Conservation (phyloP, 2,888 invertebrate genomes). For the Torymus tubicola region DNA sequence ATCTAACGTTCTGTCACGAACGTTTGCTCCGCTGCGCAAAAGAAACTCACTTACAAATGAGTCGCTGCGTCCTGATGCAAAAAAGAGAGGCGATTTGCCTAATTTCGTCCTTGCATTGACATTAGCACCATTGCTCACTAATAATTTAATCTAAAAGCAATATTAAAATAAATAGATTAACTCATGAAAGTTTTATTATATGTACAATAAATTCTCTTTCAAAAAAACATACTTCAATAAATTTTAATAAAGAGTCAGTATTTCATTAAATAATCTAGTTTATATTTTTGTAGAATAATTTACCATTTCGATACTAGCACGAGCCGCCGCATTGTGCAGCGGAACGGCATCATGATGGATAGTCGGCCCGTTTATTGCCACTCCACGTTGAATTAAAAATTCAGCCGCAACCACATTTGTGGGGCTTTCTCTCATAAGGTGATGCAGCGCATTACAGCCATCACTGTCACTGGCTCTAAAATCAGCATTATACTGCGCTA, state of each 20-base stretch:
- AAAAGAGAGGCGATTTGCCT: not conserved
- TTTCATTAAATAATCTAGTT: too few relatives aligned
- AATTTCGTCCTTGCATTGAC: not conserved
- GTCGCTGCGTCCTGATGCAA: not conserved
- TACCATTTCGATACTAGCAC: not conserved
- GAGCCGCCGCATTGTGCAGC: not conserved
- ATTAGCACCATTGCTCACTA: not conserved
- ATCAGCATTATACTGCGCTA: not conserved
- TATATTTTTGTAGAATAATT: not conserved
- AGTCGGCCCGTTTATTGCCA: not conserved
- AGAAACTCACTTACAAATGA: not conserved
- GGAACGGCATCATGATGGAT: not conserved
- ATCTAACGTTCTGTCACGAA: not conserved
- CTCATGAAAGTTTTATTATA: not conserved
- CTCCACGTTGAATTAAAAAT: not conserved
- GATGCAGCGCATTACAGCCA: constrained; percentile 4
- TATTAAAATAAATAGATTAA: not conserved
- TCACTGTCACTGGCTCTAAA: not conserved
- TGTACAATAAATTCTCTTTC: too few relatives aligned
- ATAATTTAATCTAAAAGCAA: not conserved
- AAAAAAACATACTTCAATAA: too few relatives aligned
- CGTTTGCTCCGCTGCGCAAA: not conserved
- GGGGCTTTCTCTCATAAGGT: not conserved
- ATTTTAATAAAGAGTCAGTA: too few relatives aligned
- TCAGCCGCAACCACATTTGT: not conserved